These are phyloP conservation scores for Hormiphora californensis DNA, from an alignment of 37 sponge, comb jelly and placozoan species.

Conservation along the genomic window DNA sequence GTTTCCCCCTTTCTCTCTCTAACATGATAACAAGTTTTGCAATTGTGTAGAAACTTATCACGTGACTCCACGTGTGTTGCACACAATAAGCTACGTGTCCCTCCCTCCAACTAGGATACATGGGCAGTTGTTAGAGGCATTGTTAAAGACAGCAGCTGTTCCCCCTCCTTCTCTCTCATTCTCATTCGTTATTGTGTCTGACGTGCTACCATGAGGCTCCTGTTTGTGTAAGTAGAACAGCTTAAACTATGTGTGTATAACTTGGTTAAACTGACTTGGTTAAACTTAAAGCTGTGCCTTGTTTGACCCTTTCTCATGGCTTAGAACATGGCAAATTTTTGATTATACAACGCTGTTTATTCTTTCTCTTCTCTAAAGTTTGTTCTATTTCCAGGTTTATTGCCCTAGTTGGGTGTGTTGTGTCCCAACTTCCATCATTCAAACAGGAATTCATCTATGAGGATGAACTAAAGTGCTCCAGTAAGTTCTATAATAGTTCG, in stretches of 20 bases:
- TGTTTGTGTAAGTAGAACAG: too few relatives aligned
- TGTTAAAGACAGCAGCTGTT: background rate
- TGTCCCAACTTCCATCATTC: background rate
- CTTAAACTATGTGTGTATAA: too few relatives aligned
- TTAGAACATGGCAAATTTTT: too few relatives aligned
- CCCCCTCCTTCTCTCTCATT: background rate
- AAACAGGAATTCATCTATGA: conserved; percentile 52
- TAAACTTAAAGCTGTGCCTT: too few relatives aligned
- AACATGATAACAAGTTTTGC: conserved; percentile 33
- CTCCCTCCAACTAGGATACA: background rate
- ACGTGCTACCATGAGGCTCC: too few relatives aligned
- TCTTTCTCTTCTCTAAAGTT: too few relatives aligned
- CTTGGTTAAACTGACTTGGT: too few relatives aligned
- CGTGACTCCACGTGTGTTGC: too few relatives aligned
- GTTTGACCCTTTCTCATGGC: too few relatives aligned
- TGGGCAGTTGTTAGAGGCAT: background rate
- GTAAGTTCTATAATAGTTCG: too few relatives aligned
- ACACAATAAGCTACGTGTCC: conserved; percentile 8
- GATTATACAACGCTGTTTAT: too few relatives aligned
- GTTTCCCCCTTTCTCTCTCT: background rate
- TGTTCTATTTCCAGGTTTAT: background rate
- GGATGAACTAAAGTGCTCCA: conserved; percentile 36
- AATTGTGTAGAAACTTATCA: background rate
- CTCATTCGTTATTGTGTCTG: background rate
- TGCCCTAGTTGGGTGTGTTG: background rate